Percentiles rank a stretch among this genome's conserved stretches.
Evolutionary conservation across 2,888 invertebrate species (phyloP).

Genomic region (Alitta virens): DNA sequence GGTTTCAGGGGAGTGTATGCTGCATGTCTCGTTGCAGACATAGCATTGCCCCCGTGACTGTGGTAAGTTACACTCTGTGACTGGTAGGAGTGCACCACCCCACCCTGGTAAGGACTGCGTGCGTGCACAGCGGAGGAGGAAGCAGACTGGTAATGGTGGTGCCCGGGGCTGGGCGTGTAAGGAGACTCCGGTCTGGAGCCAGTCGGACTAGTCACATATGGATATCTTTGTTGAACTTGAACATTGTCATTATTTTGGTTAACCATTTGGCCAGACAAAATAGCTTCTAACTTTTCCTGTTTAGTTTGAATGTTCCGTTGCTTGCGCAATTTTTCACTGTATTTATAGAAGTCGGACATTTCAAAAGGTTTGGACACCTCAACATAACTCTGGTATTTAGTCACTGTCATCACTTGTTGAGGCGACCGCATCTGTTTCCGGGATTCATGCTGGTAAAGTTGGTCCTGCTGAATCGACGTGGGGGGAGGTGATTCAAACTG

Average conservation of each 20-base stretch:
- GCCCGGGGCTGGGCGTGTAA: constrained; percentile 1
- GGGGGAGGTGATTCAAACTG: constrained; percentile 18
- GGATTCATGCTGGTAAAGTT: neutral
- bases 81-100: constrained; percentile 17
- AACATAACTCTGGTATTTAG: constrained; percentile 62
- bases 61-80: constrained; percentile 19
- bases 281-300: constrained; percentile 12
- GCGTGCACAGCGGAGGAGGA: constrained; percentile 1
- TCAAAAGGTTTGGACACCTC: constrained; percentile 96
- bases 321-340: constrained; percentile 88
- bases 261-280: constrained; percentile 5
- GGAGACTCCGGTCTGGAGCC: constrained; percentile 11
- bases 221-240: neutral
- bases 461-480: constrained; percentile 1
- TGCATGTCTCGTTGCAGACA: constrained; percentile 34
- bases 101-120: constrained; percentile 2
- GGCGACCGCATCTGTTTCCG: neutral
- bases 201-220: neutral
- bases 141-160: neutral
- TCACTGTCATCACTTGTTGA: constrained; percentile 18
- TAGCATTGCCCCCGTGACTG: constrained; percentile 26
- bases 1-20: constrained; percentile 60
- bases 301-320: constrained; percentile 42
- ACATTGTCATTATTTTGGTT: neutral
- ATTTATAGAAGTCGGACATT: constrained; percentile 97